These are phyloP conservation scores for Plusia festucae DNA, from an alignment of 2,888 invertebrate genomes.

Conservation along the genomic window DNA sequence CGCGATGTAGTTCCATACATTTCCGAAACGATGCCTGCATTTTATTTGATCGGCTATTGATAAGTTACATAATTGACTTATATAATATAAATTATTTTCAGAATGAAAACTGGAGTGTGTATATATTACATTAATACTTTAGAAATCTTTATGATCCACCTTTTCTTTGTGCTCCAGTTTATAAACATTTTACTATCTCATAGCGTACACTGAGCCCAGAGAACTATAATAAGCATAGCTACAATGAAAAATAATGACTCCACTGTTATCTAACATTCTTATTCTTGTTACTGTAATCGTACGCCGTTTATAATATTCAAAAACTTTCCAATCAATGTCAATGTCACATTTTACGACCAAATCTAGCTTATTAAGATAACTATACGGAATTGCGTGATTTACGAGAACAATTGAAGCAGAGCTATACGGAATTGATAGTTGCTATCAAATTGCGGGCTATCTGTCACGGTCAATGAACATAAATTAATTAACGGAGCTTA, in stretches of 20 bases:
- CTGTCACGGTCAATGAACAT: slow-evolving; percentile 51
- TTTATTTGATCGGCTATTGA: slow-evolving; percentile 14
- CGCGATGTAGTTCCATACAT: slow-evolving; percentile 28
- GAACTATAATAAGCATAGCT: no score
- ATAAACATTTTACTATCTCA: no score
- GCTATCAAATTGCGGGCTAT: slow-evolving; percentile 34
- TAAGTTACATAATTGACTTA: background rate
- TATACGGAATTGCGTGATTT: slow-evolving; percentile 48
- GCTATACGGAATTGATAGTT: slow-evolving; percentile 35
- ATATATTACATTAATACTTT: no score
- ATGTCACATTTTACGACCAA: slow-evolving; percentile 33
- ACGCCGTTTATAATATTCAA: background rate
- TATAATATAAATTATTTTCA: background rate
- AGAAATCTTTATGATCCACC: no score
- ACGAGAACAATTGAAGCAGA: slow-evolving; percentile 40
- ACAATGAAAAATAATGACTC: no score
- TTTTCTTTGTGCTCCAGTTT: no score
- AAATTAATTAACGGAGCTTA: slow-evolving; percentile 55
- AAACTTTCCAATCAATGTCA: slow-evolving; percentile 12
- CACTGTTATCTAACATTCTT: background rate
- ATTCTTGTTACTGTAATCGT: background rate
- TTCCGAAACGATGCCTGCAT: slow-evolving; percentile 13
- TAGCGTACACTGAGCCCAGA: no score
- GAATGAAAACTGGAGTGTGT: background rate
- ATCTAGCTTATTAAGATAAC: slow-evolving; percentile 41